Base-by-base conservation (phyloP, 2,113 vertebrate species). In the Meriones unguiculatus region DNA sequence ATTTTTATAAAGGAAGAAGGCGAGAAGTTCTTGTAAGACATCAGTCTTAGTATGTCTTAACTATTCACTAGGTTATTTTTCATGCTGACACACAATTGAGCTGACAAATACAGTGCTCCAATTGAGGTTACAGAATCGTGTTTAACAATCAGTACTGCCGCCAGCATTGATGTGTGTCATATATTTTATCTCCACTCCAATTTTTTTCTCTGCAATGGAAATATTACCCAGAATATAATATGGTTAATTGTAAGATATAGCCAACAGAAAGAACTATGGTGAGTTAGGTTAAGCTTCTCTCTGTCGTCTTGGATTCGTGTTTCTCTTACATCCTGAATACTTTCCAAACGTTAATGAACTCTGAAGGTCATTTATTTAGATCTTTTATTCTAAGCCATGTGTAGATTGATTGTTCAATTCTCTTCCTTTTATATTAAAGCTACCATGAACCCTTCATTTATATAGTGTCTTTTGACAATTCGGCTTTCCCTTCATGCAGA, bases 1-100 rank as follows among this genome's bases (percentile, higher is more conserved):
- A 89, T 22, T 69, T 97, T 95, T 91, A 75, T 80, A 13, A 94
- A 87, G 41, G 9, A 91, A 95, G 54, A 81, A 78, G 90, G 76
- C 12, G 57, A 25, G 80, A 88, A 75, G 5, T n/a, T 67, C 8
- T 91, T 94, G 72, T 92, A 46, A 46, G 46, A 46, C 41, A 14
- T 50, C 75, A 54, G 77, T 57, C 52, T 50, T 67, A 4, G 25
- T 89, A 0, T 17, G 64, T 13, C n/a, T 46, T 67, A 87, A 87
- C 12, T 93, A 22, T 96, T 92, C 15, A 32, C 59, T 28, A 90
- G 14, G 6, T 46, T 70, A 0, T 41, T 76, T 70, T 25, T 75
- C 41, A 91, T 65, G 25, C 28, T 91, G 46, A 52, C 46, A 78
- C 46, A 52, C 7, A 8, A n/a, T 20, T 69, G 52, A 87, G 25